Conservation (phyloP, 2,797 vertebrate species). For the Pyrocephalus nanus region DNA sequence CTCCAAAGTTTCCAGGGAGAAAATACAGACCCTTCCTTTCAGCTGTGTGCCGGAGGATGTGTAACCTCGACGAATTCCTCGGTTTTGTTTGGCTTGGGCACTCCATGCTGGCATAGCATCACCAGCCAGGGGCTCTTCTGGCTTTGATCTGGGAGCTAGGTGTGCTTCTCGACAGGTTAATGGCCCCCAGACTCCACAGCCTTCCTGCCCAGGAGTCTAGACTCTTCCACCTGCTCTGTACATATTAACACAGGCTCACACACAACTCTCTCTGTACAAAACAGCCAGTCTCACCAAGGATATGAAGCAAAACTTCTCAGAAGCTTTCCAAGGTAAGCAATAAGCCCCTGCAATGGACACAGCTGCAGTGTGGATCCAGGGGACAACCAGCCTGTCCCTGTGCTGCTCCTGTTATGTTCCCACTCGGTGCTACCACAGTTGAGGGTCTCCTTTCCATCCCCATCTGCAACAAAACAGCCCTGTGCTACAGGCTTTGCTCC, state of each 20-base stretch:
- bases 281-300: background rate
- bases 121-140: background rate
- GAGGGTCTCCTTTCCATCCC: background rate
- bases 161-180: background rate
- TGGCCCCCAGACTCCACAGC: background rate
- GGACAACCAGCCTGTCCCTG: background rate
- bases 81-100: conserved; percentile 61
- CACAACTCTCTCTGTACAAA: background rate
- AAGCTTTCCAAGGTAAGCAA: conserved; percentile 29
- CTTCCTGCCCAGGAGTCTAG: background rate
- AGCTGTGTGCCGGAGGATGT: conserved; percentile 50
- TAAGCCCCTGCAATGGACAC: background rate
- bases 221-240: conserved; percentile 46
- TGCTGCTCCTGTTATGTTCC: background rate
- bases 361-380: background rate
- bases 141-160: conserved; percentile 28
- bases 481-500: accelerated
- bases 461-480: background rate
- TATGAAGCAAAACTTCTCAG: background rate
- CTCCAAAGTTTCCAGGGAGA: conserved; percentile 71
- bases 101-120: background rate
- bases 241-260: conserved; percentile 8
- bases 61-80: conserved; percentile 23
- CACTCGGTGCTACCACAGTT: background rate
- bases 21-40: conserved; percentile 74